Conservation (phyloP, 2,113 vertebrate genomes). For the Gnathonemus echidnorhynchus region DNA sequence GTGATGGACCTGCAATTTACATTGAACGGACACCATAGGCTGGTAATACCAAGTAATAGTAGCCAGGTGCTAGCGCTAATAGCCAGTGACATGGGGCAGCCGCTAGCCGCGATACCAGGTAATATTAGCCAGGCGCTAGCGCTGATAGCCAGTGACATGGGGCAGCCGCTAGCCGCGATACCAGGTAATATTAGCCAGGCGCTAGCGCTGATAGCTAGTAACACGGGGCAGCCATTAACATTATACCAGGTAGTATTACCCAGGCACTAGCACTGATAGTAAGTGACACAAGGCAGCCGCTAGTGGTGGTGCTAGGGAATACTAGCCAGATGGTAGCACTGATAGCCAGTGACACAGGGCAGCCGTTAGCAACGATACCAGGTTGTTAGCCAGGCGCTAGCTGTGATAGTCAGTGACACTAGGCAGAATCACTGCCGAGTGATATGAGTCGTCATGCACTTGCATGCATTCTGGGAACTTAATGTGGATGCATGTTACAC, state of each 20-base stretch:
- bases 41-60: neutral
- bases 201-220: neutral
- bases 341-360: neutral
- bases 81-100: neutral
- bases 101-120: neutral
- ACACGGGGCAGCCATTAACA: neutral
- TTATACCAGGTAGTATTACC: neutral
- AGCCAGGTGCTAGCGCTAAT: neutral
- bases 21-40: neutral
- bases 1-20: neutral
- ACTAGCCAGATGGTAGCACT: neutral
- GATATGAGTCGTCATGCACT: neutral
- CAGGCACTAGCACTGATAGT: neutral
- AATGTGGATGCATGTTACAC: neutral
- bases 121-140: neutral
- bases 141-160: neutral
- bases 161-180: neutral
- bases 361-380: neutral
- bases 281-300: neutral
- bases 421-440: neutral
- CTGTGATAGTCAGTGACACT: neutral
- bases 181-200: neutral
- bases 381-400: neutral
- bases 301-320: neutral
- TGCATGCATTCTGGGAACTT: neutral